Evolutionary conservation across 1,140 invertebrate genomes (phyloP), one percentile per base, ranked within the genome.

Genomic region (Achatina immaculata): DNA sequence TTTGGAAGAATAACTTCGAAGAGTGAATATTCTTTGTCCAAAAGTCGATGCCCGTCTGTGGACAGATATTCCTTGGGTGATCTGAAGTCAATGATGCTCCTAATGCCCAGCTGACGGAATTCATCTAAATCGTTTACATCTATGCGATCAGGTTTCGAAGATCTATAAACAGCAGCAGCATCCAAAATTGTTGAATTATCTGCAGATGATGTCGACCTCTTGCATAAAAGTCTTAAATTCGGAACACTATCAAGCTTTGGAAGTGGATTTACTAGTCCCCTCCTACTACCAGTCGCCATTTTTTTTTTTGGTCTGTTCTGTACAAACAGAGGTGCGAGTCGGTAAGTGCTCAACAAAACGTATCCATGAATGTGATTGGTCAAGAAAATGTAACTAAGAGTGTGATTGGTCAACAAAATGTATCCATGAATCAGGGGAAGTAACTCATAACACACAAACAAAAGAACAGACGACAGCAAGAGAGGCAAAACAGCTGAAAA

Each of bases 101-200:
- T 83, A 36, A 89, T 88, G 3, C 81, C 79, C 19, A 87, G 65
- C 42, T 85, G 45, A 31, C 83, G 80, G 55, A 88, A 86, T 51
- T 79, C 40, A 6, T 69, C 78, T 21, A 86, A 51, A 71, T 88
- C 87, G 1, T 71, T 36, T 11, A 79, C 72, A 0, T 80, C 69
- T 36, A 89, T 74, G 28, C 85, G 78, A 72, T 89, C 88, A 31
- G 86, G 88, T 62, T 86, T 83, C 21, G 88, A 88, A 11, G 88
- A 89, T 31, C 88, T 75, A 68, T 86, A 89, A 31, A 89, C 28
- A 7, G 48, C 58, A 36, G 74, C 51, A 14, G 42, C 21, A 31
- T 36, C 19, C 21, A 45, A 4, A 58, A 62, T 16, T 40, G 28
- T 34, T 75, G 34, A 51, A 16, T 16, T 34, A 4, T 24, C 38